Base-by-base conservation (phyloP, 2,888 invertebrate genomes). In the Zygothrica quintamaculata region DNA sequence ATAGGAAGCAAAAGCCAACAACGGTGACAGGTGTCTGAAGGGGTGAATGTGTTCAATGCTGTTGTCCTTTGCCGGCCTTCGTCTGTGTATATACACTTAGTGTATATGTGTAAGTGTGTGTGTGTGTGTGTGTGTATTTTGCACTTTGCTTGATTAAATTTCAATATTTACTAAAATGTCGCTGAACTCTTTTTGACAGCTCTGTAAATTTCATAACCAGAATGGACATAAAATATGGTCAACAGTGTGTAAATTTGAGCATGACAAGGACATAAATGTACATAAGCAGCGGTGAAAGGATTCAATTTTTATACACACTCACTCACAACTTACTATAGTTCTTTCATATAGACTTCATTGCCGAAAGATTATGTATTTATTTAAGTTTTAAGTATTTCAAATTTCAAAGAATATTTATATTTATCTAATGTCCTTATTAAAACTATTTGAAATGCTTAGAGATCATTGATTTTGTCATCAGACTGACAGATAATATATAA, bases 81-180 rank as follows among this genome's bases (percentile, higher is more conserved):
- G 47, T 48, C 26, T 31, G 37, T 37, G 29, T 22, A 3, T 5
- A 8, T 15, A n/a, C 7, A 25, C 36, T 4, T 26, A 26, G 26
- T 37, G 13, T 46, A 46, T 51, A 25, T 36, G 36, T 15, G 31
- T 57, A 22, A 37, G 12, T 34, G 26, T 31, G 52, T 59, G 15
- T 58, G 34, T 50, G 39, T 56, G 59, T 51, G 46, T 71, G 57
- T 80, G 66, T 58, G 67, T 74, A 59, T 56, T 72, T 70, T 87
- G 87, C 84, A 87, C 84, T 84, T 87, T 84, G 74, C 87, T 84
- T 84, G 87, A 84, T 84, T 84, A 87, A 87, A 85, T 84, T 87
- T 85, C 84, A 87, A 87, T 84, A 87, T 87, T 84, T 84, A 87
- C 87, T 85, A 87, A 84, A 84, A 87, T 84, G 84, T 87, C 84